Evolutionary conservation across 2,888 invertebrate genomes (phyloP), one percentile per base, ranked within the genome.

Genomic region (Belgica antarctica): DNA sequence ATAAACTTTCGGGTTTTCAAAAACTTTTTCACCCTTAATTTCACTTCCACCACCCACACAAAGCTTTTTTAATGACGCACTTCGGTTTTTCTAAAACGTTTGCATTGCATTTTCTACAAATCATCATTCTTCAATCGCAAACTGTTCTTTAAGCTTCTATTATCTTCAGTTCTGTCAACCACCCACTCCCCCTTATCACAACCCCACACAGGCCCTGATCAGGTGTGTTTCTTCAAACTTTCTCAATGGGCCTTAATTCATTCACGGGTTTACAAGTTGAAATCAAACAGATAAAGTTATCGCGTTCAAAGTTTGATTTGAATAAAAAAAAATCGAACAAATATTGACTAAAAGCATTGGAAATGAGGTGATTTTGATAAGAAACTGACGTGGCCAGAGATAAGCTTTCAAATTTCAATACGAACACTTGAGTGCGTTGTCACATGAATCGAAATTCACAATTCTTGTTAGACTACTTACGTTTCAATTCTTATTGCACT

Each of bases 351-450:
- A 27, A 34, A 31, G 22, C 27, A 36, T 65, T 65, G 65, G 22
- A 65, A 65, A 65, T 65, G 65, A 68, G 68, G 68, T 68, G 68
- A 68, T 57, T 68, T 57, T 68, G 68, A 68, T 68, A 68, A 68
- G 68, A 68, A 57, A 68, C 57, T 34, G 57, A 52, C 52, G 52
- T 52, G 41, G 41, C 22, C 2, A 31, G 19, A 7, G 52, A 52
- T 52, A 52, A 52, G 52, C 17, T 8, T n/a, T 17, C 19, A 52
- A 46, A 46, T n/a, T n/a, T 46, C 46, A 15, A 10, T 31, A 46
- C 15, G 46, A 46, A 46, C 46, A 46, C 46, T 46, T 34, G 7
- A 34, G 12, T 7, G 34, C n/a, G 7, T 34, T 34, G 34, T 34
- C 34, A 34, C 34, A 12, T 31, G 31, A 31, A 41, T 41, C 10